Evolutionary conservation across 2,797 vertebrate species (phyloP).

Genomic region (Hozukius guyotensis): DNA sequence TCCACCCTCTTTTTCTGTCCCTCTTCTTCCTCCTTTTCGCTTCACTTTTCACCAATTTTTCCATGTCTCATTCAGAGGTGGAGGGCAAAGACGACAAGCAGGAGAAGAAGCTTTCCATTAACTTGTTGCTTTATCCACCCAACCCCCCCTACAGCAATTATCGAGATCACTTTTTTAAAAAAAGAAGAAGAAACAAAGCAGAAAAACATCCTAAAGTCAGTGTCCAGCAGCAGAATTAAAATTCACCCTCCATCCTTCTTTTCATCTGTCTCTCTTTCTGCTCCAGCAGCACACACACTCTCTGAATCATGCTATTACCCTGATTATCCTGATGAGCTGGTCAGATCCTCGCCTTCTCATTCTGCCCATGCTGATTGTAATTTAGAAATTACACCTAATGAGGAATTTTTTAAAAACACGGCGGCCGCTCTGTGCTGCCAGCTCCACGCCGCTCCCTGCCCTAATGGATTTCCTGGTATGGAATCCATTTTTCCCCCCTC

Average conservation of each 20-base stretch:
- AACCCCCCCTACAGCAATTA: constrained; percentile 39
- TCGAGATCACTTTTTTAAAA: constrained; percentile 32
- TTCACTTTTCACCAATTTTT: constrained; percentile 59
- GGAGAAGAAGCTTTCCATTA: constrained; percentile 36
- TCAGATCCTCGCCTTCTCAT: constrained; percentile 79
- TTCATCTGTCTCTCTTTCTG: constrained; percentile 43
- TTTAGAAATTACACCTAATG: constrained; percentile 87
- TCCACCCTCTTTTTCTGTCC: constrained; percentile 42
- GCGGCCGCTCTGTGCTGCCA: constrained; percentile 68
- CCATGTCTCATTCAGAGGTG: constrained; percentile 28
- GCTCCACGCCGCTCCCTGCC: constrained; percentile 70
- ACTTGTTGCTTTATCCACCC: constrained; percentile 60
- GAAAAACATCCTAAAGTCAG: constrained; percentile 39
- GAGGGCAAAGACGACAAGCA: neutral
- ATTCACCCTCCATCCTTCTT: constrained; percentile 51
- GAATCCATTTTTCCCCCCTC: constrained; percentile 81
- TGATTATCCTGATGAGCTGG: constrained; percentile 79
- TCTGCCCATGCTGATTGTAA: constrained; percentile 84
- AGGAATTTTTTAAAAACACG: constrained; percentile 81
- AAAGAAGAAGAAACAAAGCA: constrained; percentile 10
- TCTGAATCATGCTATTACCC: constrained; percentile 75
- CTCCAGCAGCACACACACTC: constrained; percentile 45
- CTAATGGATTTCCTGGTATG: constrained; percentile 87
- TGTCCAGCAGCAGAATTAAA: constrained; percentile 60
- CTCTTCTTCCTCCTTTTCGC: constrained; percentile 52